Conservation (phyloP, 2,888 invertebrate genomes). For the Seira musarum region DNA sequence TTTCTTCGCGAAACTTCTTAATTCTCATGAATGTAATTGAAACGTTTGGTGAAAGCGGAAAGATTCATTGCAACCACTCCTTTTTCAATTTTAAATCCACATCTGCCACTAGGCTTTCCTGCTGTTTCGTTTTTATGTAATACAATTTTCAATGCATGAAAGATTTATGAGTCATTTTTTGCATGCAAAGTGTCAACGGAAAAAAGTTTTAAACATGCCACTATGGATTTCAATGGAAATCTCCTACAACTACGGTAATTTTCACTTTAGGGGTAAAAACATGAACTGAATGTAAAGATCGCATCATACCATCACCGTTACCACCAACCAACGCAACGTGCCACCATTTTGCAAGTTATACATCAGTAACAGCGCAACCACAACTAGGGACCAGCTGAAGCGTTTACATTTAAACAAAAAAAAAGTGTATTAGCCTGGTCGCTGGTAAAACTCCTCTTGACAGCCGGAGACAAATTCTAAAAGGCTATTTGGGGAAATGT, state of each 20-base stretch:
- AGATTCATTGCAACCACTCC: conserved; percentile 2
- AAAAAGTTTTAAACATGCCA: background rate
- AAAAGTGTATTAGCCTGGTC: background rate
- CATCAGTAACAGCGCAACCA: background rate
- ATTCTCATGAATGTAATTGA: background rate
- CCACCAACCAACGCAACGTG: too few species aligned
- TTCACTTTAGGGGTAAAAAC: background rate
- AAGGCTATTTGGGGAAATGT: conserved; percentile 37
- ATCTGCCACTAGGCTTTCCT: background rate
- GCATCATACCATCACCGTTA: background rate
- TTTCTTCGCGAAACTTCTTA: too few species aligned
- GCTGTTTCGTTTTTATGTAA: background rate
- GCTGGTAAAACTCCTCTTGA: conserved; percentile 17
- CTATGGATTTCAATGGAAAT: background rate
- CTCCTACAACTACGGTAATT: background rate
- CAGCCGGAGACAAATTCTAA: conserved; percentile 35
- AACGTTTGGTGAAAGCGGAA: background rate
- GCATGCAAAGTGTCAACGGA: background rate
- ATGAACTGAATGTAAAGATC: conserved; percentile 7
- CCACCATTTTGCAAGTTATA: too few species aligned
- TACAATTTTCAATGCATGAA: background rate
- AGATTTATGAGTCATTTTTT: conserved; percentile 2
- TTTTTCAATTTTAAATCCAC: conserved; percentile 6
- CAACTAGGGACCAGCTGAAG: background rate
- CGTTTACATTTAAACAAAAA: conserved; percentile 8